Percentiles rank a stretch among this genome's conserved stretches.
These are phyloP conservation scores for Epizoanthus ramosus DNA, from an alignment of 92 coral and sea anemone species.

Conservation along the genomic window DNA sequence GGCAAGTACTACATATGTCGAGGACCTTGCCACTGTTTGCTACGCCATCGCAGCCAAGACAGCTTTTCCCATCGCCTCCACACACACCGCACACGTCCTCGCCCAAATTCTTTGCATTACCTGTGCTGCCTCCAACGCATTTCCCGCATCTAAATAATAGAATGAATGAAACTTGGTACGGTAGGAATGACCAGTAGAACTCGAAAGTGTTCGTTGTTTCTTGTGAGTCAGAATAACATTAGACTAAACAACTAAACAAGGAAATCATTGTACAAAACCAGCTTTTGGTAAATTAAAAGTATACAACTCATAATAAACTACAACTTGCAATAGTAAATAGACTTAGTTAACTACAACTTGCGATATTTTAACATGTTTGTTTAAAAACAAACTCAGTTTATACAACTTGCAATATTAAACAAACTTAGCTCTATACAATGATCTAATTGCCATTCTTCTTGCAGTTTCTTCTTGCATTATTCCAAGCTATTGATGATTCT, in stretches of 20 bases:
- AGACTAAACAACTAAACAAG: no score
- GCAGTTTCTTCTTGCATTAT: no score
- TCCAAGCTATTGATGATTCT: no score
- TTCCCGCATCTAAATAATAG: conserved; percentile 49
- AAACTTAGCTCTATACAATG: no score
- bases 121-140: conserved; percentile 64
- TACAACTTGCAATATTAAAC: no score
- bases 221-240: background rate
- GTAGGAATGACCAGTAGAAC: background rate
- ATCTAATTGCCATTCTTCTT: no score
- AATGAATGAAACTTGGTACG: background rate
- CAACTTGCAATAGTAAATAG: no score
- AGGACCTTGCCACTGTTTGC: conserved; percentile 54
- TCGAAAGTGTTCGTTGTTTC: no score
- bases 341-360: no score
- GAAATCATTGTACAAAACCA: background rate
- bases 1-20: conserved; percentile 66
- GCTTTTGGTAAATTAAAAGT: background rate
- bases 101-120: conserved; percentile 50
- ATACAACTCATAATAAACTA: background rate
- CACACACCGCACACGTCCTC: conserved; percentile 72
- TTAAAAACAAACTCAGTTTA: no score
- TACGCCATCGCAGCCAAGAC: conserved; percentile 62
- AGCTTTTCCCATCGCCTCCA: conserved; percentile 46
- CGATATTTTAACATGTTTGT: no score